Conservation (phyloP, 2,888 invertebrate genomes). For the Scaptodrosophila latifasciaeformis region DNA sequence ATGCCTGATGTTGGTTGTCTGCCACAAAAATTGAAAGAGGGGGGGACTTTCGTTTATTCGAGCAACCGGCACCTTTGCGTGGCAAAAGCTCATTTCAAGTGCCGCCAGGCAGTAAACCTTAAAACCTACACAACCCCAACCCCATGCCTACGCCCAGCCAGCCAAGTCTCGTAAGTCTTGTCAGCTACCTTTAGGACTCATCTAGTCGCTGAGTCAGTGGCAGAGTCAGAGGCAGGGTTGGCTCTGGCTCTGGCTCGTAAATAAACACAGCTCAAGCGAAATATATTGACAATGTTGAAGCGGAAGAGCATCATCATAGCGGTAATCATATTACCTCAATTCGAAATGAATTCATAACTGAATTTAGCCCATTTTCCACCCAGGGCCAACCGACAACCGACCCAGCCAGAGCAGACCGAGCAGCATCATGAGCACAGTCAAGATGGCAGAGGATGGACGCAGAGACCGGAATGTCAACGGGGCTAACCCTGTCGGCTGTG, state of each 20-base stretch:
- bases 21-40: conserved; percentile 49
- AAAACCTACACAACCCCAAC: conserved; percentile 11
- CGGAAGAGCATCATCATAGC: conserved; percentile 70
- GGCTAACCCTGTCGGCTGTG: conserved; percentile 1
- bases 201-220: background rate
- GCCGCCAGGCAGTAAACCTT: conserved; percentile 3
- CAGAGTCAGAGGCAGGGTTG: background rate
- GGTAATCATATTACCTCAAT: conserved; percentile 75
- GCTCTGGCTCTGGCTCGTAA: conserved; percentile 41
- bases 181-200: background rate
- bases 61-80: conserved; percentile 60
- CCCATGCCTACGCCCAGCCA: background rate
- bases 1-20: conserved; percentile 23
- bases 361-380: conserved; percentile 65
- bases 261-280: conserved; percentile 64
- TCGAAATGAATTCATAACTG: conserved; percentile 75
- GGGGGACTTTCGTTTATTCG: conserved; percentile 61
- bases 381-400: background rate
- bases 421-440: no score
- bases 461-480: background rate
- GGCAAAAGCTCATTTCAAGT: conserved; percentile 59
- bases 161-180: background rate
- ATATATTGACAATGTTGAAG: conserved; percentile 62
- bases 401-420: no score
- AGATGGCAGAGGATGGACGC: no score